Evolutionary conservation across 2,113 vertebrate species (phyloP), one percentile per base, ranked within the genome.

Genomic region (Zapus hudsonius): DNA sequence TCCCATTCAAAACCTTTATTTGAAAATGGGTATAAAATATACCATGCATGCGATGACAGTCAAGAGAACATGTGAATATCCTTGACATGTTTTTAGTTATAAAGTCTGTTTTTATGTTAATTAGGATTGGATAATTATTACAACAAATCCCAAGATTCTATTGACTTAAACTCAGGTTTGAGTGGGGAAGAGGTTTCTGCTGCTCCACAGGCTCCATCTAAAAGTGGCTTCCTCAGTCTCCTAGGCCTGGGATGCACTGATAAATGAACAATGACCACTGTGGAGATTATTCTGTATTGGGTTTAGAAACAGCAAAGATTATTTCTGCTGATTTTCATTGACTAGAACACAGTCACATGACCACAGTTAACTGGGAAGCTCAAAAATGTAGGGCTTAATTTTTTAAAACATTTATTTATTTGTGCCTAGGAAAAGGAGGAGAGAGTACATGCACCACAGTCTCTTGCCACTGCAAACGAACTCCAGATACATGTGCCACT

Each of bases 1-100:
- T 23, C 38, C 42, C n/a, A 27, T 64, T 86, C 16, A 36, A 89
- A 40, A 57, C 0, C 36, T 92, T 75, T 89, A 81, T 76, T 66
- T 66, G n/a, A 12, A 84, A 90, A 70, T 61, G 15, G 42, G 12
- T 63, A 89, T 70, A 72, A 93, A 90, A 55, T 66, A 90, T 11
- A 10, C 33, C 61, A 52, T 40, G 47, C 7, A 84, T 25, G 76
- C 29, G 67, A 0, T 31, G 86, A 52, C 15, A 52, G 44, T 66
- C 59, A 82, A 63, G 6, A 7, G 36, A 92, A 27, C 38, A 44
- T 10, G 3, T 70, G 17, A 84, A 66, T 74, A 36, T n/a, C 25
- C 70, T 47, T 17, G 27, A 86, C 79, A 6, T 79, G n/a, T n/a
- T 90, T 79, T 52, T 15, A 67, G 64, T 33, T 44, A 44, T 47